Base-by-base conservation (phyloP, 2,888 invertebrate species). In the Ennomos erosarius region DNA sequence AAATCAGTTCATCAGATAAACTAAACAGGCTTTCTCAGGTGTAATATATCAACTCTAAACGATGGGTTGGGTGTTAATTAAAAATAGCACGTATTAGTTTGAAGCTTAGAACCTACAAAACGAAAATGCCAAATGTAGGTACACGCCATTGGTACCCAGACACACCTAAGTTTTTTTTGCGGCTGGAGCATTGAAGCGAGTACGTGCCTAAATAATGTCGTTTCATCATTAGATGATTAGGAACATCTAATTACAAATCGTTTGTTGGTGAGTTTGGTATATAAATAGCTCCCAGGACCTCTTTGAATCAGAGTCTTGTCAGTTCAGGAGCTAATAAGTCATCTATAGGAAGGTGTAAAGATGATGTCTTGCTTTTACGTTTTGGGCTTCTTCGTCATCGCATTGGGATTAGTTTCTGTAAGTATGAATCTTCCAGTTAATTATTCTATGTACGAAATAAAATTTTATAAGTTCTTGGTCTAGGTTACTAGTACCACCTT, bases 321-420 rank as follows among this genome's bases (percentile, higher is more conserved):
- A 8, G 10, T 26, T 48, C 9, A 39, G 35, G 12, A 60, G 10
- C 10, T 8, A 9, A 16, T 10, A 10, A 34, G 44, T 39, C 54
- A 39, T 33, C 9, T 10, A n/a, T 9, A 40, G 10, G 2, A 43
- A 10, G 4, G 26, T 55, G 16, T 34, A 3, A 48, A 55, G 61
- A 42, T 39, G n/a, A 59, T 52, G 37, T 37, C 13, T n/a, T 47
- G 39, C 11, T 10, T 60, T 8, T 58, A 38, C 35, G 26, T 62
- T 35, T 45, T 65, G 38, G 63, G 64, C 38, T 44, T 56, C 2
- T 37, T 65, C 11, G 64, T 61, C 40, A 42, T 56, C 1, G 33
- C 46, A 9, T 26, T 65, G 12, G 57, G 59, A 13, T 26, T 56
- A 16, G 35, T 54, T 54, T 58, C 50, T 43, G 65, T 68, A 47